Conservation (phyloP, 2,113 vertebrate species). For the Pampusana beccarii region DNA sequence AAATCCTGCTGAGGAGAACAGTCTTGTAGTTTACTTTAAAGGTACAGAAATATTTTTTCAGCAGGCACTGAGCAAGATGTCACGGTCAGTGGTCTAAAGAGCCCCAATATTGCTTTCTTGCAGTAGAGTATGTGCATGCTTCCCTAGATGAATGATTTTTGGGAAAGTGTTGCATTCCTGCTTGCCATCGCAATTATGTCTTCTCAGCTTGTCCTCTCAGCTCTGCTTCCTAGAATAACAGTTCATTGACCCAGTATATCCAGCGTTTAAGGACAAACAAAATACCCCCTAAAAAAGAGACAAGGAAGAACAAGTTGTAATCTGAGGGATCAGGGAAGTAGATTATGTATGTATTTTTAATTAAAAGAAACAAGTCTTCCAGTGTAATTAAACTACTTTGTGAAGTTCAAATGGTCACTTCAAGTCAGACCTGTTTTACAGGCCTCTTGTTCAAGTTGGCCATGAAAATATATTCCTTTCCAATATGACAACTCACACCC, state of each 20-base stretch:
- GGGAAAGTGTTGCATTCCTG: not conserved
- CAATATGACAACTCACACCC: not conserved
- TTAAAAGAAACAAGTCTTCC: constrained; percentile 59
- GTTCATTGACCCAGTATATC: not conserved
- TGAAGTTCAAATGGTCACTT: constrained; percentile 59
- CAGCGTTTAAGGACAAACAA: not conserved
- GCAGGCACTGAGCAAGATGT: not conserved
- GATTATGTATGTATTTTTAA: constrained; percentile 18
- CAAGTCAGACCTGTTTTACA: constrained; percentile 55
- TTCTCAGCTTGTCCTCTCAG: not conserved
- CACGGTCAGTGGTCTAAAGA: not conserved
- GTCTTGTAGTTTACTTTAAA: not conserved
- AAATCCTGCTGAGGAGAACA: not conserved
- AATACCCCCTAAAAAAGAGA: constrained; percentile 38
- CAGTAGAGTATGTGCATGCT: not conserved
- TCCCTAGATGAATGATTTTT: not conserved
- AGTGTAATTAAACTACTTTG: constrained; percentile 21
- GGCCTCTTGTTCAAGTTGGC: not conserved
- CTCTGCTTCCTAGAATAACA: constrained; percentile 7
- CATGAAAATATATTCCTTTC: not conserved
- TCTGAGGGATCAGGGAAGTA: constrained; percentile 1
- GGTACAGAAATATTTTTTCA: not conserved
- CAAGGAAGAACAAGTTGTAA: constrained; percentile 29
- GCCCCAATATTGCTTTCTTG: not conserved
- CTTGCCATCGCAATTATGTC: not conserved